These are phyloP conservation scores for Plebejus anna DNA, from an alignment of 2,888 invertebrate species.

Conservation along the genomic window DNA sequence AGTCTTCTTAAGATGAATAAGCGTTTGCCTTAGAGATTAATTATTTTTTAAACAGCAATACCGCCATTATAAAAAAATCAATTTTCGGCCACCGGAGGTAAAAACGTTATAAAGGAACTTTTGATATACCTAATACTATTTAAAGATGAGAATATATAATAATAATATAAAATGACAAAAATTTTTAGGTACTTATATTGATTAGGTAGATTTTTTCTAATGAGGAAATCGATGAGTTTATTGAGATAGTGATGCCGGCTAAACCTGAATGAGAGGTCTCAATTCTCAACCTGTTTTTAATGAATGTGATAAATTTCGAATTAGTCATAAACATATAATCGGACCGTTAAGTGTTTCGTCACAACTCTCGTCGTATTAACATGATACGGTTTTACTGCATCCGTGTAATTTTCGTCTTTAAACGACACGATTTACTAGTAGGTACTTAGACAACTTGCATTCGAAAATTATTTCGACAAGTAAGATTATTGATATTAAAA, in stretches of 20 bases:
- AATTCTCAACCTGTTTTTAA: constrained; percentile 21
- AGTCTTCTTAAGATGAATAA: not conserved
- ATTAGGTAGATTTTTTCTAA: not conserved
- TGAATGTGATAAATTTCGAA: not conserved
- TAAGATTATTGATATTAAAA: too few relatives aligned
- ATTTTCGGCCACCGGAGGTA: too few relatives aligned
- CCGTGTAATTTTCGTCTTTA: not conserved
- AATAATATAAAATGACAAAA: not conserved
- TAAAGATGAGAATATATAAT: not conserved
- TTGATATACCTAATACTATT: not conserved
- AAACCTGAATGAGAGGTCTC: not conserved
- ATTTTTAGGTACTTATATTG: not conserved
- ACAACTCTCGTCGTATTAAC: not conserved
- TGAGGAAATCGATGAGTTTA: not conserved
- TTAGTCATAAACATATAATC: constrained; percentile 14
- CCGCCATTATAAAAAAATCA: not conserved
- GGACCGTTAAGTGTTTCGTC: constrained; percentile 22
- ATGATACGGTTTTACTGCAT: not conserved
- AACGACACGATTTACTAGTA: too few relatives aligned
- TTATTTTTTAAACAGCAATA: not conserved
- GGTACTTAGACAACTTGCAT: too few relatives aligned
- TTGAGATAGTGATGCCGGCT: not conserved
- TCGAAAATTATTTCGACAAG: too few relatives aligned
- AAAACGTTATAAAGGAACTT: too few relatives aligned
- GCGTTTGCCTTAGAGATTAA: not conserved